A percentile compares a stretch with the other conserved stretches of the same genome.
These are phyloP conservation scores for Drosophila ochracea DNA, from an alignment of 2,888 invertebrate species.

Conservation along the genomic window DNA sequence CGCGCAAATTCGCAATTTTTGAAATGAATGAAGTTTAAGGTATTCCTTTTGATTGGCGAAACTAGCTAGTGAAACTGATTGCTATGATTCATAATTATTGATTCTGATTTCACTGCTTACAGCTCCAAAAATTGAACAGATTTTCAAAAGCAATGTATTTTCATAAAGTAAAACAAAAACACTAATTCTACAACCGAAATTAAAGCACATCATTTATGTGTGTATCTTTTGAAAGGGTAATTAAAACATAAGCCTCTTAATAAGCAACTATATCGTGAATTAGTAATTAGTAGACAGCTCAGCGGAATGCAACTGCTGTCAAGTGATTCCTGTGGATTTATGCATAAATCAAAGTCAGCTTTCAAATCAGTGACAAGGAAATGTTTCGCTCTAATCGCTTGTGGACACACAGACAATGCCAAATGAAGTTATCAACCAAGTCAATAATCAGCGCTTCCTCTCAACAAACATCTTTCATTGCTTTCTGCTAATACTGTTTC, in stretches of 20 bases:
- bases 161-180: too few relatives aligned
- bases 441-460: conserved; percentile 53
- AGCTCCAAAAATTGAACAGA: not conserved
- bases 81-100: not conserved
- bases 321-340: not conserved
- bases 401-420: conserved; percentile 25
- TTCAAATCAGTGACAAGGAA: conserved; percentile 22
- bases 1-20: conserved; percentile 33
- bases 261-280: not conserved
- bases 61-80: not conserved
- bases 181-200: not conserved
- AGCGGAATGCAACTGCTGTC: not conserved
- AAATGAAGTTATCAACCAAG: conserved; percentile 60
- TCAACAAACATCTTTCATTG: not conserved
- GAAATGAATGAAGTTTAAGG: conserved; percentile 4
- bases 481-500: conserved; percentile 9
- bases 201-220: not conserved
- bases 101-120: not conserved
- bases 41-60: not conserved
- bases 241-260: not conserved
- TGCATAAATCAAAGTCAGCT: conserved; percentile 19
- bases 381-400: conserved; percentile 33
- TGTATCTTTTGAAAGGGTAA: not conserved
- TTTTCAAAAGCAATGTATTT: not conserved
- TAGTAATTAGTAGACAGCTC: not conserved